Evolutionary conservation across 2,888 invertebrate genomes (phyloP), one percentile per base, ranked within the genome.

Genomic region (Achlya flavicornis): DNA sequence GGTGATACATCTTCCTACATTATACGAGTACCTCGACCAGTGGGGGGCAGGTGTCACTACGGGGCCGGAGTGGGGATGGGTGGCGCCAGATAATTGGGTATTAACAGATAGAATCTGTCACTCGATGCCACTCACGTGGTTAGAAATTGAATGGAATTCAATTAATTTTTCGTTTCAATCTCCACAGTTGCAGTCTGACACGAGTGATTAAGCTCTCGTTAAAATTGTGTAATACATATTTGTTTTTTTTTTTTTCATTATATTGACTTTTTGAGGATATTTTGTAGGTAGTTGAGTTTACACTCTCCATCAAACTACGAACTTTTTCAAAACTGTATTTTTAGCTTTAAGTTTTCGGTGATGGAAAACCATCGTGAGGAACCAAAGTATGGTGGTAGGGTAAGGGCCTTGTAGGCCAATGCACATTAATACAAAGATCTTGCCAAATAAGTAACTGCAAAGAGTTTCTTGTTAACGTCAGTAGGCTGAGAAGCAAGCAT

Each of bases 101-200:
- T 89, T 89, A 89, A 85, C 88, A 85, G 88, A 89, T 85, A 87
- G 79, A 81, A 81, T 75, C 83, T 83, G 87, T 86, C 87, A 87
- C 79, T 77, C 80, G 73, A 41, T 57, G 73, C 75, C 67, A 70
- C 74, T 74, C 70, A 81, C 74, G 86, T 80, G 87, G 89, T 86
- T 88, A 88, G 88, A 79, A 86, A 84, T 86, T 83, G 83, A 85
- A 84, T 83, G 82, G 80, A 80, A 63, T 89, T 89, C 87, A 88
- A 89, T 90, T 88, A 88, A 87, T 87, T 87, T 88, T 85, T 82
- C 84, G 78, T 81, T 86, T 85, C 78, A 81, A 80, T 81, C 76
- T 61, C 72, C 73, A 71, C 76, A 78, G 80, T 76, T 80, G 77
- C 79, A 76, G 74, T 77, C n/a, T 14, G 43, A 19, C 10, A 35